phyloP scores from a whole-genome alignment of 2,797 vertebrate species.

The Sternotherus odoratus region DNA sequence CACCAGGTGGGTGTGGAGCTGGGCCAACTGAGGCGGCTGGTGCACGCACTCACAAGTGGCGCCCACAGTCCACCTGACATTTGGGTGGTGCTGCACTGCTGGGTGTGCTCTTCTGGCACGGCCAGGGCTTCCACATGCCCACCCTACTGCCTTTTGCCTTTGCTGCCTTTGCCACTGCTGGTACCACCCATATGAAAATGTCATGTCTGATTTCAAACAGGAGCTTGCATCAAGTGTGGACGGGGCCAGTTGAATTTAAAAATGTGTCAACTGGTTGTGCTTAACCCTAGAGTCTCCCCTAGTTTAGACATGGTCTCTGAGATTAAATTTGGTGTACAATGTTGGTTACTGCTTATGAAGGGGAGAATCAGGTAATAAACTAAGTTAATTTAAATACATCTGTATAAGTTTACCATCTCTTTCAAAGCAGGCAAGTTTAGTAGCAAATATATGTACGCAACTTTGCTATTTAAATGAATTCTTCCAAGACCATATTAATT shows the following conservation, averaged over 20 bases:
- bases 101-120: no score
- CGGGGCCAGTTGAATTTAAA: accelerated
- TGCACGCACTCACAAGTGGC: no score
- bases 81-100: no score
- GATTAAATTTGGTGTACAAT: background rate
- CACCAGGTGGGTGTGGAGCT: no score
- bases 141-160: no score
- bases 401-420: constrained; percentile 2
- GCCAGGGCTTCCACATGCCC: no score
- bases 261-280: background rate
- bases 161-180: no score
- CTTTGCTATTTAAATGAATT: background rate
- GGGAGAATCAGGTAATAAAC: background rate
- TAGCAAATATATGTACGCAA: constrained; percentile 16
- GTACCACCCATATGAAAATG: background rate
- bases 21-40: no score
- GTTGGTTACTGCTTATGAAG: background rate
- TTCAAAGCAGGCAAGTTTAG: constrained; percentile 20
- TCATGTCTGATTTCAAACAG: background rate
- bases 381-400: background rate
- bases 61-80: no score
- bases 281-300: background rate
- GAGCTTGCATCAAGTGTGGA: background rate
- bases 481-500: constrained; percentile 46
- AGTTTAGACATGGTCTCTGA: background rate